Evolutionary conservation across 2,113 vertebrate species (phyloP), one percentile per base, ranked within the genome.

Genomic region (Tauraco erythrolophus): DNA sequence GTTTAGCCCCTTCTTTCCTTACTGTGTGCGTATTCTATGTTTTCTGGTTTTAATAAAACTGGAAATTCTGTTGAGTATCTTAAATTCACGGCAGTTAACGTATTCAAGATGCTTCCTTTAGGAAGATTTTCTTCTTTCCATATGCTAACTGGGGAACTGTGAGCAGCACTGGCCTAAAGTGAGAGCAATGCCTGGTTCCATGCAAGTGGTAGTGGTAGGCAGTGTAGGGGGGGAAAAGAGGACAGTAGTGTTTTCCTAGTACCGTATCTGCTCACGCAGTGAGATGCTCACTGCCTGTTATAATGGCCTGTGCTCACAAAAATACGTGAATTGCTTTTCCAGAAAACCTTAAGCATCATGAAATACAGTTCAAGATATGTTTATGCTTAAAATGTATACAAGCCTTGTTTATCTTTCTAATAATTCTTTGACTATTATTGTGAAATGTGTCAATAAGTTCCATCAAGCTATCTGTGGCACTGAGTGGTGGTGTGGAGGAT

Each of bases 91-190:
- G 51, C 66, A 25, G 54, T 91, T 92, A 87, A 76, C 25, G 17
- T 62, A 64, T 87, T 91, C n/a, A 93, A 81, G 88, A 57, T 28
- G 41, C 58, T 91, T 94, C 89, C 75, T 65, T 83, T 82, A 53
- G 83, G 75, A 77, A 89, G 79, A 60, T 39, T 75, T 85, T 93
- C 28, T 48, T 39, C 33, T 46, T 86, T 70, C 87, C 11, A 22
- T 79, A 39, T 74, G 53, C 51, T 82, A 46, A n/a, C 14, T 8
- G 57, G 43, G 62, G 68, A 85, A 22, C 30, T 71, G 46, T 61
- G 27, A 75, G 76, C 35, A 48, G 43, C 19, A 10, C 6, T 56
- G 15, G 41, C 53, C 66, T 58, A 14, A 71, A 76, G 61, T 6
- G 1, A 86, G 50, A 94, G 53, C 41, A 56, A 14, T 41, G 28